These are phyloP conservation scores for Dendronephthya gigantea DNA, from an alignment of 64 coral and sea anemone species.

Conservation along the genomic window DNA sequence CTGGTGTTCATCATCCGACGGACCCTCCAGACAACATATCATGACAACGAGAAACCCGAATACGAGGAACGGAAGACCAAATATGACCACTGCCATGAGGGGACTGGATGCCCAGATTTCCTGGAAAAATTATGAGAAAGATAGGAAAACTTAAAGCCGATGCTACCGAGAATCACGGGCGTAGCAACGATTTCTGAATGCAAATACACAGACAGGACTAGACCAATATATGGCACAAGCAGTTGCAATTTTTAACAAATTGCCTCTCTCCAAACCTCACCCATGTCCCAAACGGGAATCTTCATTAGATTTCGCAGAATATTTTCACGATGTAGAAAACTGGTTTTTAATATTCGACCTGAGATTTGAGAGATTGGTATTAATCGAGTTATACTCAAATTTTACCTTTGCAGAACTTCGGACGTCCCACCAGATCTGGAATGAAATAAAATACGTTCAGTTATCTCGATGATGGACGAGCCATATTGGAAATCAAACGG, in stretches of 20 bases:
- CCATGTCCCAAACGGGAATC: too few relatives aligned
- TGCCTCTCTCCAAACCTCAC: too few relatives aligned
- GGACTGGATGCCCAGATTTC: constrained; percentile 59
- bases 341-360: too few relatives aligned
- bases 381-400: too few relatives aligned
- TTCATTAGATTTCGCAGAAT: too few relatives aligned
- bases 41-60: constrained; percentile 45
- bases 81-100: constrained; percentile 46
- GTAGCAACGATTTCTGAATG: too few relatives aligned
- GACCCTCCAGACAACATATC: constrained; percentile 50
- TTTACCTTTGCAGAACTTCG: neutral
- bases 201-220: too few relatives aligned
- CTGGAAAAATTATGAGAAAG: neutral
- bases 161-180: too few relatives aligned
- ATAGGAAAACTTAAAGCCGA: neutral
- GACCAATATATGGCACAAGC: too few relatives aligned
- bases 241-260: too few relatives aligned
- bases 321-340: too few relatives aligned
- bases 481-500: neutral
- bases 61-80: constrained; percentile 47
- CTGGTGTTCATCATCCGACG: constrained; percentile 31
- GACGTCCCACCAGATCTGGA: neutral
- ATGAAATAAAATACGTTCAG: neutral
- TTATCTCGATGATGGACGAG: neutral
- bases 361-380: too few relatives aligned